Conservation (phyloP, 2,113 vertebrate genomes). For the human (Homo sapiens) region DNA sequence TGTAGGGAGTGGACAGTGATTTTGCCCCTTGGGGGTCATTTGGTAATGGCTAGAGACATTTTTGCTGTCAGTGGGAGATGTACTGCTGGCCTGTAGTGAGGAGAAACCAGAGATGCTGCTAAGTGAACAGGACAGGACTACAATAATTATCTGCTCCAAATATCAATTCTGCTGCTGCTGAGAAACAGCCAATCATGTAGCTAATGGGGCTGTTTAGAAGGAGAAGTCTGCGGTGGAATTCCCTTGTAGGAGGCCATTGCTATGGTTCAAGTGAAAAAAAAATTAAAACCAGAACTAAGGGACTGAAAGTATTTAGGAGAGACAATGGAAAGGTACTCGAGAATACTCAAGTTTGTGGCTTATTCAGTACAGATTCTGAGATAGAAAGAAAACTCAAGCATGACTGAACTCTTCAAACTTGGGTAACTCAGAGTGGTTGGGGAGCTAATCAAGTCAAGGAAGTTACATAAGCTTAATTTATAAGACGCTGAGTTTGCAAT, state of each 20-base stretch:
- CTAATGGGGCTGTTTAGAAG: not conserved
- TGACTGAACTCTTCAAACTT: not conserved
- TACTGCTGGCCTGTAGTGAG: not conserved
- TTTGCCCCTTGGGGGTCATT: not conserved
- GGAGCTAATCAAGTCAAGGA: not conserved
- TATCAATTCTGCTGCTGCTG: not conserved
- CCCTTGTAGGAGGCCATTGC: not conserved
- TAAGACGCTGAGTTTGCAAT: not conserved
- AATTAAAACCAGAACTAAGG: not conserved
- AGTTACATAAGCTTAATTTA: not conserved
- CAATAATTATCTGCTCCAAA: too few relatives aligned
- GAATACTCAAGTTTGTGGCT: not conserved
- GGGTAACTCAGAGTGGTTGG: not conserved
- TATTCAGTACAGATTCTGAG: not conserved
- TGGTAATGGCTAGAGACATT: not conserved
- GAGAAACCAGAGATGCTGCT: not conserved
- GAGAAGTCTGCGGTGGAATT: not conserved
- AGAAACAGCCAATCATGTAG: not conserved
- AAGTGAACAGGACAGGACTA: not conserved
- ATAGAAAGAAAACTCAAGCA: not conserved
- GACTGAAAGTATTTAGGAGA: not conserved
- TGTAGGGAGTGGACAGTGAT: accelerated
- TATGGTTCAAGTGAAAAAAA: not conserved
- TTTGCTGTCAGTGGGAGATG: not conserved
- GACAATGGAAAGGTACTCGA: not conserved